Conservation (phyloP, 2,113 vertebrate species). For the Ophthalmotilapia sp. region DNA sequence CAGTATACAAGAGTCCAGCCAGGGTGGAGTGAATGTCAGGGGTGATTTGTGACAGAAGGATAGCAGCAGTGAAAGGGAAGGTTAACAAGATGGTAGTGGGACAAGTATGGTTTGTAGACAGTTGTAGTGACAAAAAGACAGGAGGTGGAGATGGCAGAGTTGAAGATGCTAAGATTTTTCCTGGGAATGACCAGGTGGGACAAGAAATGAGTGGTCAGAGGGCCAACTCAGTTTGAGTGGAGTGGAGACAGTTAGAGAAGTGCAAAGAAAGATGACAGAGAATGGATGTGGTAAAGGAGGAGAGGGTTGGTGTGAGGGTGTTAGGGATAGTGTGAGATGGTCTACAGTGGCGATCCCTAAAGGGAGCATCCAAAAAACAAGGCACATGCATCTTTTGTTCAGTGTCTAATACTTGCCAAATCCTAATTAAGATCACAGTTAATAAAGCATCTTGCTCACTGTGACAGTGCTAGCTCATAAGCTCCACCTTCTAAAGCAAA, state of each 20-base stretch:
- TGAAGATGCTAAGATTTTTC: not conserved
- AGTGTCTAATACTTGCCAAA: not conserved
- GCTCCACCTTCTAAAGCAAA: not conserved
- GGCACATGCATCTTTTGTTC: not conserved
- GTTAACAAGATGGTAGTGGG: not conserved
- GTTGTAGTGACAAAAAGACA: not conserved
- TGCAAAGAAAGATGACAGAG: not conserved
- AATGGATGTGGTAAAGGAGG: not conserved
- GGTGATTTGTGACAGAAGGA: not conserved
- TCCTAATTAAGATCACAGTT: not conserved
- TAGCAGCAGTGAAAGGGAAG: not conserved
- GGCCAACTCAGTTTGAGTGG: not conserved
- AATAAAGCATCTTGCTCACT: not conserved
- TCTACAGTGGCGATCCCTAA: not conserved
- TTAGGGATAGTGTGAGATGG: not conserved
- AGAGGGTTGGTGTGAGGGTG: not conserved
- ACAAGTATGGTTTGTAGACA: not conserved
- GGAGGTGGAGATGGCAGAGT: not conserved
- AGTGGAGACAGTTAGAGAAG: not conserved
- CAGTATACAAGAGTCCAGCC: not conserved
- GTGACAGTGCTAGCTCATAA: not conserved
- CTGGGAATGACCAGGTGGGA: not conserved
- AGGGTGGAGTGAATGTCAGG: not conserved
- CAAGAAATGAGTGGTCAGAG: accelerated
- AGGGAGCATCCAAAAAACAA: accelerated